Conservation (phyloP, 2,888 invertebrate genomes). For the Tenthredo distinguenda region DNA sequence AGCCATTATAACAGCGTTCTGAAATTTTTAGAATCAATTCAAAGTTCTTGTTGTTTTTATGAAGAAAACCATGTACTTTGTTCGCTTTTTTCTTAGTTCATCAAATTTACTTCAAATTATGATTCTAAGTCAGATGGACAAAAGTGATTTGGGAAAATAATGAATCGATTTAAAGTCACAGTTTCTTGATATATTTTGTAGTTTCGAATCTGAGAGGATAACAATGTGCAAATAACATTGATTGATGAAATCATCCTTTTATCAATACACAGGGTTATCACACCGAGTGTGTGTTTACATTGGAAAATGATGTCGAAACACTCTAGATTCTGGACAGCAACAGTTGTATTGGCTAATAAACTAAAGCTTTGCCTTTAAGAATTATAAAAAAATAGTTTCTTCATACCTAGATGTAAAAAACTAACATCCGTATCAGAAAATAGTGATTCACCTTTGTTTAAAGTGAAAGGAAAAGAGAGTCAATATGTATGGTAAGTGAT, state of each 20-base stretch:
- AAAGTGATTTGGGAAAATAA: too few species aligned
- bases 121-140: background rate
- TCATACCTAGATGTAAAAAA: background rate
- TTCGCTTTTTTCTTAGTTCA: too few species aligned
- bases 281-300: slow-evolving; percentile 2
- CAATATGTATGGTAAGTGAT: slow-evolving; percentile 33
- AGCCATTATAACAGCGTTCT: slow-evolving; percentile 93
- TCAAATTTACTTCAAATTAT: too few species aligned
- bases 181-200: background rate
- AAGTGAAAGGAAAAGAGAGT: background rate
- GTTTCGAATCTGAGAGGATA: background rate
- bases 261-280: slow-evolving; percentile 37
- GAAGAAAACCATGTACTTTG: too few species aligned
- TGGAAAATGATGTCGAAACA: background rate
- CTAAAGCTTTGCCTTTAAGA: background rate
- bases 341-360: background rate
- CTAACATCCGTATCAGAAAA: background rate
- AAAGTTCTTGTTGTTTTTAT: background rate
- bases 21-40: slow-evolving; percentile 59
- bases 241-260: slow-evolving; percentile 8
- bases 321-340: background rate
- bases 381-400: background rate
- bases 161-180: background rate
- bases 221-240: background rate
- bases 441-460: too few species aligned